Conservation (phyloP, 2,888 invertebrate species). For the Choreutis nemorana region DNA sequence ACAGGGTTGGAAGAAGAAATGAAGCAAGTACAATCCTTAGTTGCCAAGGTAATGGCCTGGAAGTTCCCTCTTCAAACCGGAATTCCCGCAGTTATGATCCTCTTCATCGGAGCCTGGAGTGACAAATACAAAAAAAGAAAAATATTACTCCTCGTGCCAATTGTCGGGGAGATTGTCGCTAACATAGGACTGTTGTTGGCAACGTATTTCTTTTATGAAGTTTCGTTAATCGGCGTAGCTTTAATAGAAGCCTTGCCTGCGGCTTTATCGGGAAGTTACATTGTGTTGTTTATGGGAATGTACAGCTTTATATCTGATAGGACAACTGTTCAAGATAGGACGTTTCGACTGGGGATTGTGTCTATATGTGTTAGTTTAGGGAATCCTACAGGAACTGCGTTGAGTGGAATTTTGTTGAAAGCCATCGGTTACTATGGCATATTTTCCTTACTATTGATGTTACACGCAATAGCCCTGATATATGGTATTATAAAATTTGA, state of each 20-base stretch:
- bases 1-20: conserved; percentile 45
- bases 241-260: conserved; percentile 65
- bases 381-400: conserved; percentile 55
- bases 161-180: conserved; percentile 62
- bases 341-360: conserved; percentile 70
- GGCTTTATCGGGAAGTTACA: conserved; percentile 68
- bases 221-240: conserved; percentile 56
- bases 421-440: conserved; percentile 53
- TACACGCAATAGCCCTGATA: conserved; percentile 36
- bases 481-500: conserved; percentile 48
- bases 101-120: conserved; percentile 71
- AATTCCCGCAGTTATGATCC: conserved; percentile 62
- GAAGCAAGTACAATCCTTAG: conserved; percentile 51
- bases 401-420: conserved; percentile 59
- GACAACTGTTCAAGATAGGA: conserved; percentile 66
- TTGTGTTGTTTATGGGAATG: conserved; percentile 68
- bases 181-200: conserved; percentile 62
- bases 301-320: conserved; percentile 70
- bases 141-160: conserved; percentile 65
- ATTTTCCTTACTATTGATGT: conserved; percentile 36
- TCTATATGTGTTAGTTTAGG: conserved; percentile 61
- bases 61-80: conserved; percentile 68
- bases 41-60: conserved; percentile 64
- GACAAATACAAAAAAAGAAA: conserved; percentile 67
- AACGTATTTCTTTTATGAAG: conserved; percentile 62